Conservation (phyloP, 2,797 vertebrate genomes). For the Eurystomus glaucurus region DNA sequence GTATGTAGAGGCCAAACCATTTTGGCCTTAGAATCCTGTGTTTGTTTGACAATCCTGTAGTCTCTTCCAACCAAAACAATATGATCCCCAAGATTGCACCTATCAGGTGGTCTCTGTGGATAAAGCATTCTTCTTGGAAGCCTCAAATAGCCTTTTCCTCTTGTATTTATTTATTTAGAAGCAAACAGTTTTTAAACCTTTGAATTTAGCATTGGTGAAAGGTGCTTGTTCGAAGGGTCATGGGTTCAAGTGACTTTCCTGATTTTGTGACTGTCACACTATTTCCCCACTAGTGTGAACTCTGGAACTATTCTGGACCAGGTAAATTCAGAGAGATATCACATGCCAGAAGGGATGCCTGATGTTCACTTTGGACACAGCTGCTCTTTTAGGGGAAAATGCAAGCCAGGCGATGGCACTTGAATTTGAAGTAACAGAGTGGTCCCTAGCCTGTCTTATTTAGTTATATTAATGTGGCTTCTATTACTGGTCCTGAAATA, state of each 20-base stretch:
- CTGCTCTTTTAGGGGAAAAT: neutral
- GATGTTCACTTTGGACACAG: neutral
- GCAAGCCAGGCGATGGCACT: neutral
- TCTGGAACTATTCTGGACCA: neutral
- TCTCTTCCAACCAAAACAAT: neutral
- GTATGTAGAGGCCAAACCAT: neutral
- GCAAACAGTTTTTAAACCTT: neutral
- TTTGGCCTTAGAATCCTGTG: neutral
- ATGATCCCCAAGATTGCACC: neutral
- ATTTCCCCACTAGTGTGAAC: neutral
- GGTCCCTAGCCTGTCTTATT: neutral
- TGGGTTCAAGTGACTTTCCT: neutral
- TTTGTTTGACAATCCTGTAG: neutral
- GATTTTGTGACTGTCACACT: fast-evolving
- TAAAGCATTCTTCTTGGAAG: neutral
- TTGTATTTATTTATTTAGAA: neutral
- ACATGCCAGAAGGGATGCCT: neutral
- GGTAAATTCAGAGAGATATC: neutral
- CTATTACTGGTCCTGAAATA: neutral
- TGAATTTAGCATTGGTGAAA: neutral
- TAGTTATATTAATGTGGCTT: neutral
- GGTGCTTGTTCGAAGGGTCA: neutral
- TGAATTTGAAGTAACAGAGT: neutral
- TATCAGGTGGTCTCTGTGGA: neutral
- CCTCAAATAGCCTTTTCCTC: neutral